These are phyloP conservation scores for Sander vitreus DNA, from an alignment of 2,113 vertebrate species.

Conservation along the genomic window DNA sequence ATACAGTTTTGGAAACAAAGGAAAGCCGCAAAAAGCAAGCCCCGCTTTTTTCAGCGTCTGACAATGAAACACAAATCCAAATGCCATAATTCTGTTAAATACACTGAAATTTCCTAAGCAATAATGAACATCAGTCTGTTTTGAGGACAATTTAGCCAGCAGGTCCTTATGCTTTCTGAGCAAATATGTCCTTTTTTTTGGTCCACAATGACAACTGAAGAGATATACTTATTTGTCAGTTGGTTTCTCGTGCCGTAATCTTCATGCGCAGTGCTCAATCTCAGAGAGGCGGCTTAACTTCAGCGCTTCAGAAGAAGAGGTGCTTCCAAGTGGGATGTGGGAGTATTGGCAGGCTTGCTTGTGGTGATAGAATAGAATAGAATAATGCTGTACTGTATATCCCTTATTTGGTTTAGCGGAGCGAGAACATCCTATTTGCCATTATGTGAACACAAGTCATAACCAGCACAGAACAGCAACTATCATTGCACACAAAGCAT, in stretches of 20 bases:
- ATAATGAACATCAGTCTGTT: slow-evolving; percentile 34
- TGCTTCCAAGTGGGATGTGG: neutral
- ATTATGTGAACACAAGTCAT: slow-evolving; percentile 40
- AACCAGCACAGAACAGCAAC: slow-evolving; percentile 42
- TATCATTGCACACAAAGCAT: slow-evolving; percentile 45
- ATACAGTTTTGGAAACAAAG: slow-evolving; percentile 47
- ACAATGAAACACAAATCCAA: slow-evolving; percentile 49
- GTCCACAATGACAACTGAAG: slow-evolving; percentile 7
- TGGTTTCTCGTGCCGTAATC: neutral
- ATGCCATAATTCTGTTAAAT: slow-evolving; percentile 31
- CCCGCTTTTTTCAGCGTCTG: slow-evolving; percentile 15
- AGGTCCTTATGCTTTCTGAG: neutral
- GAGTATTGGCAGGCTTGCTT: neutral
- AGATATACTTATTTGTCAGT: neutral
- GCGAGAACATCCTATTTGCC: slow-evolving; percentile 54
- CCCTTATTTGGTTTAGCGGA: slow-evolving; percentile 33
- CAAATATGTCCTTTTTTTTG: slow-evolving; percentile 17
- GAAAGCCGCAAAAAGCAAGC: slow-evolving; percentile 29
- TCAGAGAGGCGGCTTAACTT: neutral
- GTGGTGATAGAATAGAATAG: neutral
- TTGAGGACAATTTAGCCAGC: neutral
- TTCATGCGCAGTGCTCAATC: neutral
- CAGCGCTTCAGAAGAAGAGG: slow-evolving; percentile 5
- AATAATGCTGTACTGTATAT: slow-evolving; percentile 1
- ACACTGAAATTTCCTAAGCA: slow-evolving; percentile 25